A percentile compares a stretch with the other conserved stretches of the same genome.
These are phyloP conservation scores for Myoxocephalus aenaeus DNA, from an alignment of 2,797 vertebrate species.

Conservation along the genomic window DNA sequence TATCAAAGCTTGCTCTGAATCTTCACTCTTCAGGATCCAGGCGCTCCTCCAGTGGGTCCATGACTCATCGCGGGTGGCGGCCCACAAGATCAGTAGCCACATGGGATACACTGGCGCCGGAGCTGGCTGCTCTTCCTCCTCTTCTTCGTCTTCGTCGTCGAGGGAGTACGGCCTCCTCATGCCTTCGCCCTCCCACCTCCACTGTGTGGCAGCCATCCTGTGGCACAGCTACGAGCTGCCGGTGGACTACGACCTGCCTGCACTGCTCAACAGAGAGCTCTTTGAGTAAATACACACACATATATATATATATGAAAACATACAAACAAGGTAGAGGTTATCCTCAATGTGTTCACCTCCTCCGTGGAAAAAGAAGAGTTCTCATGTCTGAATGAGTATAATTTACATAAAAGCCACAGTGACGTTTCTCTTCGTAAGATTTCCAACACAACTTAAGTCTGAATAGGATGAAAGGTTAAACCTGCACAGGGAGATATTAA, in stretches of 20 bases:
- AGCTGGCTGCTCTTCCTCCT: constrained; percentile 64
- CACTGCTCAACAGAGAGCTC: constrained; percentile 92
- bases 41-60: constrained; percentile 98
- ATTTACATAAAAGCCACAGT: neutral
- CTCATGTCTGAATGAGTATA: neutral
- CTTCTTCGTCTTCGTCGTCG: constrained; percentile 74
- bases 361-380: neutral
- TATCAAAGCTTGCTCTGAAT: constrained; percentile 1
- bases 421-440: neutral
- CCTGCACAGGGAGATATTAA: neutral
- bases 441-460: neutral
- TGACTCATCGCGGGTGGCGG: constrained; percentile 94
- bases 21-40: constrained; percentile 89
- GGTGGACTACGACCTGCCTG: constrained; percentile 96
- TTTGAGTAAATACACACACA: constrained; percentile 84
- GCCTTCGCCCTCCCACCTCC: constrained; percentile 98
- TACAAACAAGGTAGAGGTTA: neutral
- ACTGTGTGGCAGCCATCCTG: constrained; percentile 96
- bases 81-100: constrained; percentile 89
- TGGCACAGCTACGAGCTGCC: constrained; percentile 99
- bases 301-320: too few species aligned
- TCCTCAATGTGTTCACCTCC: neutral
- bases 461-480: neutral
- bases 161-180: constrained; percentile 96
- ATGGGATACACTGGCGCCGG: constrained; percentile 84